Base-by-base conservation (phyloP, 2,797 vertebrate species). In the Esox masquinongy region DNA sequence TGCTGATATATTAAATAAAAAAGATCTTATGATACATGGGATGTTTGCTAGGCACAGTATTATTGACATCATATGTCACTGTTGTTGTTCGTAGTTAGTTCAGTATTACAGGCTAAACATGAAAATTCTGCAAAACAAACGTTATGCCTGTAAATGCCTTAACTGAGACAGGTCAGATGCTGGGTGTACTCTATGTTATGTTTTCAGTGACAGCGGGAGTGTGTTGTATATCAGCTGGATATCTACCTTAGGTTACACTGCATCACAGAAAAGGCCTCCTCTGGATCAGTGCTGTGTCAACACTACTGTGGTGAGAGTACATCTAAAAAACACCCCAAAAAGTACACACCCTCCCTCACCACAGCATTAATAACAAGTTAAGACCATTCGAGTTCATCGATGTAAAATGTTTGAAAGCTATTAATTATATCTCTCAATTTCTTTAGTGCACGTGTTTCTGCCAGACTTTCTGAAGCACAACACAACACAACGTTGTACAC, bases 1-100 rank as follows among this genome's bases (percentile, higher is more conserved):
- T 79, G 80, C 70, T 85, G 76, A 75, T 87, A 84, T 87, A 80
- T 86, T 84, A 88, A 87, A 91, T 86, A 83, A 88, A 87, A n/a
- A 88, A 79, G 31, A 82, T 77, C 85, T 75, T 80, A 88, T 90
- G 85, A 85, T 76, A 69, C 71, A 59, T 39, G 70, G 80, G 79
- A 84, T 84, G 75, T 61, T 76, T 56, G 53, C 53, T 4, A 61
- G 56, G 22, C n/a, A 9, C 56, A 12, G 22, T 82, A 78, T 26
- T 73, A 39, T 82, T 59, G 43, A 49, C 47, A 5, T 22, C 19
- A 39, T 14, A 53, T 56, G 78, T n/a, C 34, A 70, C 69, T 17
- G 66, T 77, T 77, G 82, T 71, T 75, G 76, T 75, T 31, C 61
- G 69, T 24, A 15, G 69, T 43, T 34, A 19, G 68, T 36, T 66